Evolutionary conservation across 2,113 vertebrate genomes (phyloP).

Genomic region (Pelecanoides urinatrix): DNA sequence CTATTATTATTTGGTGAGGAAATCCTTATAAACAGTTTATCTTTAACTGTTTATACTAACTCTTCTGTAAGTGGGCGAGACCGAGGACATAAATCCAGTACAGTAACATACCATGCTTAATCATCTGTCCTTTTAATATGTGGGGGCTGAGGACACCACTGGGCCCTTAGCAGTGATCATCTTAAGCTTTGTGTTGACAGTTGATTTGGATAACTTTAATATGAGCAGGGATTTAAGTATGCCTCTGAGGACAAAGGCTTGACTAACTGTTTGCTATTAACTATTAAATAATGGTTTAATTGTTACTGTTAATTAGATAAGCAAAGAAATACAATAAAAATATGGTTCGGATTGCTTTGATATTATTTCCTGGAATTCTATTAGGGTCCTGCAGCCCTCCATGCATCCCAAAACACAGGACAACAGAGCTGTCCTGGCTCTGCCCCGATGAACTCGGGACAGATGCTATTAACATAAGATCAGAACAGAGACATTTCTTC

Average conservation of each 20-base stretch:
- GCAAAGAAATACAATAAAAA: not conserved
- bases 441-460: not conserved
- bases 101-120: not conserved
- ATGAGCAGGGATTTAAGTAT: not conserved
- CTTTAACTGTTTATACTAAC: conserved; percentile 4
- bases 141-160: not conserved
- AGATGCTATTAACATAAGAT: not conserved
- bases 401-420: not conserved
- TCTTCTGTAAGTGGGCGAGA: not conserved
- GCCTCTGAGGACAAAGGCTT: not conserved
- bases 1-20: not conserved
- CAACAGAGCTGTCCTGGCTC: not conserved
- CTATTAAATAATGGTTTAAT: not conserved
- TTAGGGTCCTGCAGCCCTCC: not conserved
- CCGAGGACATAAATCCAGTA: not conserved
- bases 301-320: not conserved
- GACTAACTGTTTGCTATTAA: not conserved
- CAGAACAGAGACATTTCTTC: not conserved
- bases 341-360: not conserved
- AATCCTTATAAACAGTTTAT: conserved; percentile 2
- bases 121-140: not conserved
- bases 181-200: not conserved
- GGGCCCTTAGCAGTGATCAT: not conserved
- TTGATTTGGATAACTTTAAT: not conserved
- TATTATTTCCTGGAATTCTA: not conserved